A percentile compares a stretch with the other conserved stretches of the same genome.
Evolutionary conservation across 2,888 invertebrate species (phyloP).

Genomic region (Baronia brevicornis): DNA sequence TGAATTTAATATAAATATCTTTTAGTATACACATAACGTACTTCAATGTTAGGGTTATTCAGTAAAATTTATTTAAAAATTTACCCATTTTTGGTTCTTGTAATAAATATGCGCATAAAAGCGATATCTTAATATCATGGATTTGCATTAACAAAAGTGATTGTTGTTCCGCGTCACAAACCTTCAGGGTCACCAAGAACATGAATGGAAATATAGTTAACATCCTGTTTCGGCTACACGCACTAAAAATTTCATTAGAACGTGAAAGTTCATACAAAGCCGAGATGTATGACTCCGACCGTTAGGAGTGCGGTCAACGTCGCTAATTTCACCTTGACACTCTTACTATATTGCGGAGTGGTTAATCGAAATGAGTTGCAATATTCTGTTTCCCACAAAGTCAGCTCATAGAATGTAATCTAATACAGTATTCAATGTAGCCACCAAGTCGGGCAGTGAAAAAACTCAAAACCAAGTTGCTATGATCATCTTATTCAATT

Average conservation of each 20-base stretch:
- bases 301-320: slow-evolving; percentile 20
- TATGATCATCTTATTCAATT: slow-evolving; percentile 18
- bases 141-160: slow-evolving; percentile 44
- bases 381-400: slow-evolving; percentile 47
- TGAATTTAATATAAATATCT: no score
- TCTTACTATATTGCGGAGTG: slow-evolving; percentile 34
- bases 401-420: no score
- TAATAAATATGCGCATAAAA: slow-evolving; percentile 3
- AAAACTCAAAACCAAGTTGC: slow-evolving; percentile 16
- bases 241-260: slow-evolving; percentile 7
- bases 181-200: slow-evolving; percentile 47
- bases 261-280: slow-evolving; percentile 8
- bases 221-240: slow-evolving; percentile 22
- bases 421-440: no score
- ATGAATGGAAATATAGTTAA: slow-evolving; percentile 33
- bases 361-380: slow-evolving; percentile 49
- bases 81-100: slow-evolving; percentile 18
- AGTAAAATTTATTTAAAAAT: no score
- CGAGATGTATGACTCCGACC: slow-evolving; percentile 7
- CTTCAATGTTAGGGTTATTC: no score
- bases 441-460: slow-evolving; percentile 1
- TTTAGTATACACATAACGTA: no score
- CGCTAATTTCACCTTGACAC: slow-evolving; percentile 47
- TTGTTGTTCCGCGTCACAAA: slow-evolving; percentile 39
- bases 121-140: slow-evolving; percentile 23